Evolutionary conservation across 2,888 invertebrate species (phyloP), one percentile per base, ranked within the genome.

Genomic region (Hypselothyrea guttata): DNA sequence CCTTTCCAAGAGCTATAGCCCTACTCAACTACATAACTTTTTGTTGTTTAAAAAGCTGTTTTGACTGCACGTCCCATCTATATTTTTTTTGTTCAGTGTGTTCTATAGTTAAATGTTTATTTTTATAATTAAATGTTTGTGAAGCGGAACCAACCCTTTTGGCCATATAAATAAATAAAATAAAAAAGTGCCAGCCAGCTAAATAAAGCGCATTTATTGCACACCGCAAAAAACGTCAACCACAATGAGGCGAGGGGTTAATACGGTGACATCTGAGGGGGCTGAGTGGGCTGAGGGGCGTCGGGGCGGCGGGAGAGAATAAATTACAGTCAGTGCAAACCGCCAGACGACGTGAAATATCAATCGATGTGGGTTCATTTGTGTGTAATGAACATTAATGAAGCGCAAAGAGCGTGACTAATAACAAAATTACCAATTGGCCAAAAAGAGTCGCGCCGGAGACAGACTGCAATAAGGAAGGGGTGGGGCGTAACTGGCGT

Each of bases 371-470:
- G 79, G 79, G 79, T 82, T 73, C 79, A 78, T 81, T 81, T 81
- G 76, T 84, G 81, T 84, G 85, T 83, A 84, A 81, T 81, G 85
- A 84, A 81, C 81, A 84, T 81, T 81, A 81, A 81, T 84, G 81
- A 84, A 81, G 83, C 81, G 81, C 81, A 82, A 84, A 81, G 79
- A 84, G 81, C 81, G 81, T 84, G 85, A 84, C 81, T 81, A 81
- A 81, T 81, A 81, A 70, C 79, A 74, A 82, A 81, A 84, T 81
- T 81, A 75, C 81, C 84, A 84, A 81, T 81, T 79, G 83, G 83
- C 75, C 78, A 84, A 78, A 73, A 71, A 52, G 73, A 76, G 65
- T 41, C 51, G 54, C 12, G 55, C 28, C 37, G 4, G 13, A 16
- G 9, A 9, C 7, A 15, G 38, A 8, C 31, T 4, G 15, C 9